A percentile compares a stretch with the other conserved stretches of the same genome.
Evolutionary conservation across 1,140 invertebrate species (phyloP).

Genomic region (Lucilia sericata): DNA sequence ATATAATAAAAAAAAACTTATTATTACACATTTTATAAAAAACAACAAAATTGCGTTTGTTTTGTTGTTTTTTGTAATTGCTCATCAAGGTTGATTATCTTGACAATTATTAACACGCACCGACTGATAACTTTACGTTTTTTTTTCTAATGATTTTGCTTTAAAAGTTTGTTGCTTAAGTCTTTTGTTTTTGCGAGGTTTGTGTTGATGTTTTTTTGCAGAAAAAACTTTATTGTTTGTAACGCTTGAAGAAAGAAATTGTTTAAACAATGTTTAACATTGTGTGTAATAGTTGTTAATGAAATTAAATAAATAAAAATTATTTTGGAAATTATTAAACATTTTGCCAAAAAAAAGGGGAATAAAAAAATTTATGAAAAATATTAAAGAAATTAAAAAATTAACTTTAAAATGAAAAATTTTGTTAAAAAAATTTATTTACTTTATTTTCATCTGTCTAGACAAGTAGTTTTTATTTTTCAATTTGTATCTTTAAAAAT

Average conservation of each 20-base stretch:
- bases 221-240: too few relatives aligned
- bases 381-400: too few relatives aligned
- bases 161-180: constrained; percentile 47
- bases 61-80: background rate
- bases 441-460: too few relatives aligned
- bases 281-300: constrained; percentile 26
- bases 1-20: background rate
- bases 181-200: constrained; percentile 45
- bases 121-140: background rate
- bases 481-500: too few relatives aligned
- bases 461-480: too few relatives aligned
- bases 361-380: too few relatives aligned
- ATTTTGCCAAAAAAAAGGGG: too few relatives aligned
- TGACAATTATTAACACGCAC: constrained; percentile 25
- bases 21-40: background rate
- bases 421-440: too few relatives aligned
- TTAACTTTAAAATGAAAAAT: too few relatives aligned
- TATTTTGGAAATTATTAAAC: too few relatives aligned
- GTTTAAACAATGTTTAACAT: constrained; percentile 12
- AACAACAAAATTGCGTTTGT: background rate
- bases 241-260: constrained; percentile 15
- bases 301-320: background rate
- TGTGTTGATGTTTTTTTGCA: too few relatives aligned
- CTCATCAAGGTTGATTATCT: constrained; percentile 2
- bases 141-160: background rate